Evolutionary conservation across 2,797 vertebrate genomes (phyloP), one percentile per base, ranked within the genome.

Genomic region (Falco biarmicus): DNA sequence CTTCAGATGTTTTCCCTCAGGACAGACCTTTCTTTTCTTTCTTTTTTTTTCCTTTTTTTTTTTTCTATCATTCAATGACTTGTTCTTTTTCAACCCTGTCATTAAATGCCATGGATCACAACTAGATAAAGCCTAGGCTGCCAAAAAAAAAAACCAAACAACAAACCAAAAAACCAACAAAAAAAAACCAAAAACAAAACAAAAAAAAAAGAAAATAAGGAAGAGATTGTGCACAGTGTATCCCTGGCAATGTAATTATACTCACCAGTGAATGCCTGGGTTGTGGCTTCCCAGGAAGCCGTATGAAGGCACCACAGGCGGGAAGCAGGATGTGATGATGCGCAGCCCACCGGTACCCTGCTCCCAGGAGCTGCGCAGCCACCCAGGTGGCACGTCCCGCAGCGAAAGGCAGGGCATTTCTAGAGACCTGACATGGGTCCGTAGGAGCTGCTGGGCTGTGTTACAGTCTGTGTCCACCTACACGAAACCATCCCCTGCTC

Each of bases 331-430:
- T 17, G 21, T 10, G 34, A 13, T 6, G 41, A 73, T 25, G 13
- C 2, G 7, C 4, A 3, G 0, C 1, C 28, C 32, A 57, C 20
- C 53, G 39, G 11, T 18, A 32, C n/a, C 9, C 41, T 65, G 32
- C 45, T 43, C 10, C 32, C 45, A 7, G 13, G 29, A 77, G 76
- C 57, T 48, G 54, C 17, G 32, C 25, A 89, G 50, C 13, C 41
- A 57, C 53, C 7, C 70, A 63, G 81, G 76, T 5, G 5, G 34
- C 57, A 53, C 2, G 25, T 79, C 68, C 87, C 5, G 18, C 50
- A 34, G 17, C 6, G 47, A 68, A 68, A 61, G 71, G 54, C 63
- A 65, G 26, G 24, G 6, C 43, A 57, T 29, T 76, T 53, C 61
- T 39, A 5, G 2, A 54, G 19, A 31, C 18, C 22, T 43, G 43